Evolutionary conservation across 2,888 invertebrate species (phyloP), one percentile per base, ranked within the genome.

Genomic region (Lochmaea crataegi): DNA sequence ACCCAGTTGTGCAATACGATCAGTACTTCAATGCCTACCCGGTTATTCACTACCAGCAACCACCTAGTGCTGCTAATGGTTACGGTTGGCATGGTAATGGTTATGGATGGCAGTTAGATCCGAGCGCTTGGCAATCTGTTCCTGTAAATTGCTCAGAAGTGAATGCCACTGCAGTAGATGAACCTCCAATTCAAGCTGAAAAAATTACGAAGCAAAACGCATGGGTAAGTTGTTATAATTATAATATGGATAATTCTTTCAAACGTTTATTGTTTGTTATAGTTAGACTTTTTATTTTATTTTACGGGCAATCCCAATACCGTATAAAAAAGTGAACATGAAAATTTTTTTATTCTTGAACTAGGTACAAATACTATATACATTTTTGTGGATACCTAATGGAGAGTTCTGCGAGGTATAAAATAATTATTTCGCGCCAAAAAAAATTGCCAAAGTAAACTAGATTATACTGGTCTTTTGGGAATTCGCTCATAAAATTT

Each of bases 51-150:
- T 85, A 85, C 69, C 82, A 83, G 26, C 85, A 85, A 77, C 84
- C 85, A 2, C 86, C 86, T 1, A 79, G 85, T 75, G 85, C 86
- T 3, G 77, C 82, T 42, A 87, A 87, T 72, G 87, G 87, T 26
- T 87, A 87, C 74, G 87, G 87, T 9, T 87, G 87, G 87, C 85
- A 85, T 72, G 87, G 87, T 18, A 85, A 86, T 76, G 87, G 87
- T 4, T 86, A 85, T 69, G 87, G 87, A 32, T 87, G 86, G 86
- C 86, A 87, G 77, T 75, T 85, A 7, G 87, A 87, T 77, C 85
- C 86, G 7, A 82, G 83, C 42, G 76, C 83, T 65, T 86, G 86
- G 86, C 82, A 83, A 7, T 82, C 81, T 4, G 79, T 84, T 1
- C 81, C 83, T 10, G 63, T 82, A 14, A 81, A 82, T 72, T 83